Evolutionary conservation across 2,888 invertebrate genomes (phyloP).

Genomic region (Drosophila kanekoi): DNA sequence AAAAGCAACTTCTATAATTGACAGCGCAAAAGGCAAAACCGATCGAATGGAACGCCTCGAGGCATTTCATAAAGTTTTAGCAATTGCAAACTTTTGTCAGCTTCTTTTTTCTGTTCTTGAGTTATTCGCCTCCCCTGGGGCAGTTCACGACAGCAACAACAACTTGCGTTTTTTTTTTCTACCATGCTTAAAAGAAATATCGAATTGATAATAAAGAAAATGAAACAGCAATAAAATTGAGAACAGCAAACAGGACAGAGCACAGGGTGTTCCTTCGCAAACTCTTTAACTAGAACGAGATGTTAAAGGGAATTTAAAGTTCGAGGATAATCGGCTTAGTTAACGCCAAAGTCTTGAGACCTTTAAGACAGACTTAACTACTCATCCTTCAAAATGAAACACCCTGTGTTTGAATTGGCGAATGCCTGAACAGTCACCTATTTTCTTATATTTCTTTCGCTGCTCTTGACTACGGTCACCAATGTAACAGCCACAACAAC

Average conservation of each 20-base stretch:
- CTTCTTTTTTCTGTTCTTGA: constrained; percentile 1
- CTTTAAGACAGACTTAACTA: too few relatives aligned
- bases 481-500: constrained; percentile 36
- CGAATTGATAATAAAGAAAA: constrained; percentile 57
- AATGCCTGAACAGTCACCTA: constrained; percentile 39
- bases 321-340: too few relatives aligned
- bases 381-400: neutral
- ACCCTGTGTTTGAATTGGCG: constrained; percentile 45
- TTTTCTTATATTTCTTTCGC: constrained; percentile 38
- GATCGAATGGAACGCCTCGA: constrained; percentile 50
- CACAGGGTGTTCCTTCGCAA: neutral
- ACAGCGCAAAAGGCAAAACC: constrained; percentile 32
- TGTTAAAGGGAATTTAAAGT: too few relatives aligned
- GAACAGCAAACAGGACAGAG: neutral
- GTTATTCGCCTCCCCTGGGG: constrained; percentile 28
- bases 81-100: constrained; percentile 53
- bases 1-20: constrained; percentile 37
- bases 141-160: constrained; percentile 44
- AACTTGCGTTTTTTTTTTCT: constrained; percentile 40
- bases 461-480: constrained; percentile 40
- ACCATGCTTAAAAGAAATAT: constrained; percentile 18
- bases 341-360: too few relatives aligned
- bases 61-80: constrained; percentile 59
- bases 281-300: too few relatives aligned
- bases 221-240: constrained; percentile 34